phyloP scores from a whole-genome alignment of 2,797 vertebrate species.

The Aulostomus chinensis region DNA sequence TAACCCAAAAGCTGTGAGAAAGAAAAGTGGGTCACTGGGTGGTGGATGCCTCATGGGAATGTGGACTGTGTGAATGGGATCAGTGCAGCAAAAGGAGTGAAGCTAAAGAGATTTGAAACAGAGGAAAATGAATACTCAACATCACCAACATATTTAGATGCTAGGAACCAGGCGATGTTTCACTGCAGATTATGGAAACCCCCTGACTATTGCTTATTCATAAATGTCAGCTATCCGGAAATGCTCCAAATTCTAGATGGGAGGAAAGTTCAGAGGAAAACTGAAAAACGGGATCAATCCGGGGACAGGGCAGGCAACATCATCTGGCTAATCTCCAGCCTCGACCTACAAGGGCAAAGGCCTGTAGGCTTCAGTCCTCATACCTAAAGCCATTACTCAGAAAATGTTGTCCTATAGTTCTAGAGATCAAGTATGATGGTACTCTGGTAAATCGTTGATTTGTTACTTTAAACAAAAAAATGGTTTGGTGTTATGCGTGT shows the following conservation, averaged over 20 bases:
- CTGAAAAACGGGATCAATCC: conserved; percentile 1
- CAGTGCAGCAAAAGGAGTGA: conserved; percentile 11
- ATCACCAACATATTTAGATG: conserved; percentile 7
- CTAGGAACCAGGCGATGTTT: background rate
- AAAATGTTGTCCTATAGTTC: too few relatives aligned
- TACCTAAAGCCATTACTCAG: too few relatives aligned
- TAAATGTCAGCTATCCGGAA: background rate
- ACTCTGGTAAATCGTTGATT: too few relatives aligned
- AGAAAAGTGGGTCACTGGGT: conserved; percentile 46
- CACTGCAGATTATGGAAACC: too few relatives aligned
- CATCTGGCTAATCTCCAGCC: conserved; percentile 1
- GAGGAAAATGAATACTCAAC: conserved; percentile 2
- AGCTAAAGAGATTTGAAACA: conserved; percentile 28
- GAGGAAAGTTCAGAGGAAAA: conserved; percentile 6
- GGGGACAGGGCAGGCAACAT: background rate
- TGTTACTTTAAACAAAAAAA: too few relatives aligned
- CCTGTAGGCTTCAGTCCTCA: background rate
- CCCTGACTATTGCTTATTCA: too few relatives aligned
- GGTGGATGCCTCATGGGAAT: conserved; percentile 24
- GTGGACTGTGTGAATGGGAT: conserved; percentile 31
- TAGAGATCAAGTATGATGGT: too few relatives aligned
- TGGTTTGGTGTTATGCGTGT: too few relatives aligned
- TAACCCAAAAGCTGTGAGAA: conserved; percentile 13
- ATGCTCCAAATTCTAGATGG: background rate
- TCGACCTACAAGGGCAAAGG: background rate